These are phyloP conservation scores for Megaustenia siamemsis DNA, from an alignment of 2,888 invertebrate species.

Conservation along the genomic window DNA sequence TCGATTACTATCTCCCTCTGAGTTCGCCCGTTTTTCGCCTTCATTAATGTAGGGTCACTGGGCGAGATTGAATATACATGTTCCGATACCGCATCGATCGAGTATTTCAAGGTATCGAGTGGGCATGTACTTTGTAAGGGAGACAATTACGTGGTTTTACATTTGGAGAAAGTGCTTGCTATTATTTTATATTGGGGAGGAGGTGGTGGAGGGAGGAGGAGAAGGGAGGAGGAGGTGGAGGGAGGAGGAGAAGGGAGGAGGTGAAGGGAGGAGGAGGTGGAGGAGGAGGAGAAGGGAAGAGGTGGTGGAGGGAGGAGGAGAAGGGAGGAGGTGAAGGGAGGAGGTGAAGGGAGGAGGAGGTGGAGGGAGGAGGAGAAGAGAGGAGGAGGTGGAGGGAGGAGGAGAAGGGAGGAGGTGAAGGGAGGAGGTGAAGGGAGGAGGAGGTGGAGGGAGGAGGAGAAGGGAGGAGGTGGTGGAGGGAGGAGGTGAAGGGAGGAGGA, in stretches of 20 bases:
- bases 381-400: too few species aligned
- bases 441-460: neutral
- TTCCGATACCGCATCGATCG: neutral
- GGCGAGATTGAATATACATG: neutral
- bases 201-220: neutral
- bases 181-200: neutral
- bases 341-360: too few species aligned
- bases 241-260: too few species aligned
- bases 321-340: too few species aligned
- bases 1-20: too few species aligned
- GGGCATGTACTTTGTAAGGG: neutral
- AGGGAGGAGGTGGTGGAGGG: neutral
- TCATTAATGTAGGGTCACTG: neutral
- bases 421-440: neutral
- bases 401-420: neutral
- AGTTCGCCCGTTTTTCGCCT: too few species aligned
- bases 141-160: neutral
- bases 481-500: neutral
- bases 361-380: too few species aligned
- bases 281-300: too few species aligned
- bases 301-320: too few species aligned
- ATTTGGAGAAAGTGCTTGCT: too few species aligned
- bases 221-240: neutral
- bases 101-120: neutral
- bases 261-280: too few species aligned